A percentile compares a stretch with the other conserved stretches of the same genome.
Conservation (phyloP, 2,797 vertebrate species). For the Sphenodon punctatus region DNA sequence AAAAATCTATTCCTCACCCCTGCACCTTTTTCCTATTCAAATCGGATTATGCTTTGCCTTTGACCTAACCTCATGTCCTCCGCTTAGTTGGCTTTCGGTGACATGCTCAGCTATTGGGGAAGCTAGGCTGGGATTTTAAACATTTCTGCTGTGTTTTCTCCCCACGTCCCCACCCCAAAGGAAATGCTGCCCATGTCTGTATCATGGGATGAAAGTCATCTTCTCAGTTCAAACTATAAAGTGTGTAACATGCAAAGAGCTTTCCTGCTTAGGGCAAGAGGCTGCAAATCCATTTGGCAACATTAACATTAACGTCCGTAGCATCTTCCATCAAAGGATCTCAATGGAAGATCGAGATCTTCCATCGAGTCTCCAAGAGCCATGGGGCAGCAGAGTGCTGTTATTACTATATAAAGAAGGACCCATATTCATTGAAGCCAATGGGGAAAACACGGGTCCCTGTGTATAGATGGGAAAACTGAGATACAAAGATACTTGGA, state of each 20-base stretch:
- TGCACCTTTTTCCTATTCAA: not conserved
- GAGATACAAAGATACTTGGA: not conserved
- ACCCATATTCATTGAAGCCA: too few species aligned
- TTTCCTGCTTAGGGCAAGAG: not conserved
- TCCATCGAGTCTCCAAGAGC: too few species aligned
- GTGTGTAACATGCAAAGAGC: not conserved
- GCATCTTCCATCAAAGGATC: not conserved
- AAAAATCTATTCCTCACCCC: not conserved
- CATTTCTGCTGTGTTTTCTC: not conserved
- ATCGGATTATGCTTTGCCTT: not conserved
- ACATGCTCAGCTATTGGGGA: not conserved
- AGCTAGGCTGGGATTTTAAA: not conserved
- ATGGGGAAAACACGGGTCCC: too few species aligned
- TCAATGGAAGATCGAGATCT: too few species aligned
- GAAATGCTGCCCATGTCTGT: rapidly evolving
- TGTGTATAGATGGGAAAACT: not conserved
- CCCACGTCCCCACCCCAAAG: not conserved
- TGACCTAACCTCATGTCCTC: not conserved
- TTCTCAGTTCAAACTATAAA: not conserved
- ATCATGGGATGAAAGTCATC: not conserved
- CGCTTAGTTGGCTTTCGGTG: not conserved
- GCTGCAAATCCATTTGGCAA: not conserved
- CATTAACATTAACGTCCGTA: not conserved
- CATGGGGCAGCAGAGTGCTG: too few species aligned
- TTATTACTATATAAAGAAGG: too few species aligned